Conservation (phyloP, 1,140 invertebrate species). For the Papilio glaucus region DNA sequence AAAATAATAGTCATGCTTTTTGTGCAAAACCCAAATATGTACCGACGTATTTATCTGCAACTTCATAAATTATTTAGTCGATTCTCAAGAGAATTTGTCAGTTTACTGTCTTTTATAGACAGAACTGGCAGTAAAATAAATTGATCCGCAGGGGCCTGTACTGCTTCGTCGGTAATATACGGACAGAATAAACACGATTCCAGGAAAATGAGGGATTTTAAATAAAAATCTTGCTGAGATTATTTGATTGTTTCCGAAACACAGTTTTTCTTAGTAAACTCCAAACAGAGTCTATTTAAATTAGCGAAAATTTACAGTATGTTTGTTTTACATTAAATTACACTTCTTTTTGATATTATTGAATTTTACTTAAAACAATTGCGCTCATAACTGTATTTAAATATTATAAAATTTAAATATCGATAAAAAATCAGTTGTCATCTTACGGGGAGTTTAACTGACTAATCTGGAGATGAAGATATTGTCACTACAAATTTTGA, state of each 20-base stretch:
- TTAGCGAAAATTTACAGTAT: no score
- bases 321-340: no score
- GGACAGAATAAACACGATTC: slow-evolving; percentile 46
- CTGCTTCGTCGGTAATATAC: slow-evolving; percentile 59
- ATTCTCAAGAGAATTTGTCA: slow-evolving; percentile 62
- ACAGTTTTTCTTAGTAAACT: not conserved
- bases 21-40: slow-evolving; percentile 44
- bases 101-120: slow-evolving; percentile 70
- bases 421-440: no score
- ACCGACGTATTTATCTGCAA: slow-evolving; percentile 51
- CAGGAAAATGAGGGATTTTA: slow-evolving; percentile 35
- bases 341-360: no score
- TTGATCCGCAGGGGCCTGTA: slow-evolving; percentile 62
- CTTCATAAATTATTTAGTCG: slow-evolving; percentile 66
- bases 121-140: slow-evolving; percentile 67
- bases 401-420: no score
- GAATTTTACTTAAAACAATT: no score
- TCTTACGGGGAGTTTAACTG: no score
- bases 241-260: not conserved
- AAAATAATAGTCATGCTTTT: slow-evolving; percentile 5
- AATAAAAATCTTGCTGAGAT: slow-evolving; percentile 8
- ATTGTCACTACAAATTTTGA: not conserved
- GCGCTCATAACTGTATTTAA: no score
- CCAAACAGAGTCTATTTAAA: no score
- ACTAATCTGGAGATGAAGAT: no score